These are phyloP conservation scores for Ptychobarbus kaznakovi DNA, from an alignment of 2,797 vertebrate genomes.

Conservation along the genomic window DNA sequence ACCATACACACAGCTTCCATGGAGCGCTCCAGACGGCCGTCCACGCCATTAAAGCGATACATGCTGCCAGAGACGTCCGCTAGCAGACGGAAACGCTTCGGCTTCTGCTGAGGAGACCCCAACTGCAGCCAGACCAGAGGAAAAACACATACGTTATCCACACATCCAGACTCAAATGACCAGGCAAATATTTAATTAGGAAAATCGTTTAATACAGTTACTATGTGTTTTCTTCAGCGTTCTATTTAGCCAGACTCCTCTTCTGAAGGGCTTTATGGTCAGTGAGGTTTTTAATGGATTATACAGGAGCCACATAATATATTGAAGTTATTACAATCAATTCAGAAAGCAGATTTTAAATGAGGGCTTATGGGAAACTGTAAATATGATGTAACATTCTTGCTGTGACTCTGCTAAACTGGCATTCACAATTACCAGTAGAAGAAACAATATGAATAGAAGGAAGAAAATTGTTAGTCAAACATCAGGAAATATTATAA, in stretches of 20 bases:
- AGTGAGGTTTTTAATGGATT: slow-evolving; percentile 38
- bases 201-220: slow-evolving; percentile 29
- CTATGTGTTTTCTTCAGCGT: slow-evolving; percentile 1
- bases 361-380: neutral
- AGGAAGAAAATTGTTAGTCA: neutral
- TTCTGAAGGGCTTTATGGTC: neutral
- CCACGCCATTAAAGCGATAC: slow-evolving; percentile 97
- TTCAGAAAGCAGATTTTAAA: slow-evolving; percentile 26
- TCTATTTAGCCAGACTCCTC: slow-evolving; percentile 28
- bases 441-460: neutral
- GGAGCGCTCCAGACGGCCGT: slow-evolving; percentile 91
- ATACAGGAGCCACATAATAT: slow-evolving; percentile 34
- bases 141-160: slow-evolving; percentile 11
- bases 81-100: slow-evolving; percentile 89
- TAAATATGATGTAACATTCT: neutral
- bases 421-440: neutral
- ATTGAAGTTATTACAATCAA: slow-evolving; percentile 15
- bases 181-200: slow-evolving; percentile 11
- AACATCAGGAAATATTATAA: neutral
- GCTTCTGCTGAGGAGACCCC: slow-evolving; percentile 92
- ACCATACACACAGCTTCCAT: slow-evolving; percentile 99
- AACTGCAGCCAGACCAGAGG: slow-evolving; percentile 72
- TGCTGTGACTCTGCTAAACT: neutral
- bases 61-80: slow-evolving; percentile 96
- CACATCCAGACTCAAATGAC: slow-evolving; percentile 1